A percentile compares a stretch with the other conserved stretches of the same genome.
Conservation (phyloP, 2,797 vertebrate species). For the Moxostoma hubbsi region DNA sequence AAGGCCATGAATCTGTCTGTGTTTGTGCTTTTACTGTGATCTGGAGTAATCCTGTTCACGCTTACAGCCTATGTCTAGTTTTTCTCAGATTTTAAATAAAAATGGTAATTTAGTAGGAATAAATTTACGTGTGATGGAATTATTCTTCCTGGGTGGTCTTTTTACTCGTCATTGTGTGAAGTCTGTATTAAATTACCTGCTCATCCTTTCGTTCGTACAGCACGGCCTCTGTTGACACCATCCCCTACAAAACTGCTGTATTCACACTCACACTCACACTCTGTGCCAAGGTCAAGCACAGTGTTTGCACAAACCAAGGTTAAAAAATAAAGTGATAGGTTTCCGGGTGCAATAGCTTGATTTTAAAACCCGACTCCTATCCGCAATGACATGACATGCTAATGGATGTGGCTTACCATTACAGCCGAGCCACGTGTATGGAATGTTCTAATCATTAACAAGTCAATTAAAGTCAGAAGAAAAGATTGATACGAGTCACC, state of each 20-base stretch:
- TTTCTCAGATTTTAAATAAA: constrained; percentile 13
- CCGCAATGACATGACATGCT: constrained; percentile 25
- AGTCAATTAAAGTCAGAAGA: constrained; percentile 50
- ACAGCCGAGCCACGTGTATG: constrained; percentile 24
- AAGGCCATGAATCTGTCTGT: constrained; percentile 2
- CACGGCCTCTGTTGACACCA: constrained; percentile 40
- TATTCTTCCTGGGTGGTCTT: constrained; percentile 22
- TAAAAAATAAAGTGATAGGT: constrained; percentile 49
- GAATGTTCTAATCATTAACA: constrained; percentile 38
- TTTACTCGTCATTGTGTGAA: constrained; percentile 29
- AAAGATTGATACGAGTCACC: constrained; percentile 22
- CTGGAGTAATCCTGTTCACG: neutral
- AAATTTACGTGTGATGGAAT: constrained; percentile 26
- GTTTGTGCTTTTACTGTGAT: constrained; percentile 16
- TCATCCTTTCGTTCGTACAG: constrained; percentile 49
- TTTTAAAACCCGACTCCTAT: constrained; percentile 48
- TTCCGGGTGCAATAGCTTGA: constrained; percentile 33
- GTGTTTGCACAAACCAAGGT: constrained; percentile 53
- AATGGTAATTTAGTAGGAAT: neutral
- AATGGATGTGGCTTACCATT: constrained; percentile 37
- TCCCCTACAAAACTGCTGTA: constrained; percentile 28
- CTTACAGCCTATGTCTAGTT: neutral
- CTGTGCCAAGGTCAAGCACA: constrained; percentile 40
- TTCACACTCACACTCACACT: constrained; percentile 37
- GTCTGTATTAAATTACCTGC: constrained; percentile 57